Conservation (phyloP, 53 echinoderm and acorn worm genomes). For the Temnopleurus reevesii region DNA sequence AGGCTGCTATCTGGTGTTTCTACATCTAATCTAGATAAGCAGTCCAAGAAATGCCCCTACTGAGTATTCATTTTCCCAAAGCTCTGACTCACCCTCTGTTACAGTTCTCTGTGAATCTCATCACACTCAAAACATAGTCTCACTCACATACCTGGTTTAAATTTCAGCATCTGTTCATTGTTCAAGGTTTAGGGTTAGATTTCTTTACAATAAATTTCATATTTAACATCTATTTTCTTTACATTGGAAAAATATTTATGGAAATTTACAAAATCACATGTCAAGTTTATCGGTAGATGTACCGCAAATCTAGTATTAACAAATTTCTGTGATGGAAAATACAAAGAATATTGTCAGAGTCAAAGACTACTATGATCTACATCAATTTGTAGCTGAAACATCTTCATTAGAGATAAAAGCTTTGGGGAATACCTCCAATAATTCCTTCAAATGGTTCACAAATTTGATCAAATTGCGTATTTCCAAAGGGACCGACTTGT, state of each 20-base stretch:
- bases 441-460: not conserved
- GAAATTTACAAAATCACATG: too few species aligned
- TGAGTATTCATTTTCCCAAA: not conserved
- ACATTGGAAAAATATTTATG: too few species aligned
- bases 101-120: not conserved
- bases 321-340: too few species aligned
- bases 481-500: not conserved
- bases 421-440: slow-evolving; percentile 17
- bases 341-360: too few species aligned
- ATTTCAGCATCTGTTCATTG: too few species aligned
- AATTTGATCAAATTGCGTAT: slow-evolving; percentile 22
- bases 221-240: too few species aligned
- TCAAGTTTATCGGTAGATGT: too few species aligned
- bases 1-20: not conserved
- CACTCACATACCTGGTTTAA: too few species aligned
- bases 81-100: not conserved
- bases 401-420: slow-evolving; percentile 29
- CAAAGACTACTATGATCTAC: not conserved
- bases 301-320: too few species aligned
- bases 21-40: not conserved
- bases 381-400: slow-evolving; percentile 13
- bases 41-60: not conserved
- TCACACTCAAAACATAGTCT: not conserved
- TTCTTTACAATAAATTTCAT: too few species aligned
- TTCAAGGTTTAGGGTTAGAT: too few species aligned